Base-by-base conservation (phyloP, 2,888 invertebrate genomes). In the Oegoconia quadripuncta region DNA sequence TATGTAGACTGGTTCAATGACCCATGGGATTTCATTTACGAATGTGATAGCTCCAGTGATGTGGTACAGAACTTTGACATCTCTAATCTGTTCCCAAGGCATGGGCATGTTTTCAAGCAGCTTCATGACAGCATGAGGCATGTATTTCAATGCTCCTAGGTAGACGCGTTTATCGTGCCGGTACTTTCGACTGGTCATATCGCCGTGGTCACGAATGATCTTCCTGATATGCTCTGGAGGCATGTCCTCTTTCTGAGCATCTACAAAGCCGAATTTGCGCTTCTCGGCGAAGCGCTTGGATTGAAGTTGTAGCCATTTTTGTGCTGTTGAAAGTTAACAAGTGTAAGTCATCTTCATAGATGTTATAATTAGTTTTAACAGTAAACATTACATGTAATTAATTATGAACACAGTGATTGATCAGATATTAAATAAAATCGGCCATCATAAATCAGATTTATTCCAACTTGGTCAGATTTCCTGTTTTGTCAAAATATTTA, bases 81-180 rank as follows among this genome's bases (percentile, higher is more conserved):
- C 99, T 45, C 99, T 90, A 47, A 99, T 99, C 84, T 99, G 99
- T 77, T 99, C 99, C 99, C 99, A 99, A 0, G 99, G 99, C 99
- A 99, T 99, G 0, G 99, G 99, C 99, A 99, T 99, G 77, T 99
- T 99, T 77, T 99, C 99, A 42, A 99, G 80, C 1, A 99, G 90
- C 70, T 99, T 99, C 89, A 99, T 93, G 4, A 99, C 98, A 5
- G 99, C 99, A 88, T 99, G 99, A 1, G 99, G 99, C 99, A 99
- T 99, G 71, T 99, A 99, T 74, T 99, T 99, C 32, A 99, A 82
- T 2, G 99, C 98, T 11, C 98, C 98, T 7, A 99, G 89, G 78
- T 99, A 99, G 13, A 99, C 99, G 50, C 99, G 91, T 74, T 99
- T 99, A 79, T 99, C 99, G 69, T 99, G 99, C 37, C 99, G 91